Base-by-base conservation (phyloP, 2,113 vertebrate genomes). In the Psilopsiagon aymara region DNA sequence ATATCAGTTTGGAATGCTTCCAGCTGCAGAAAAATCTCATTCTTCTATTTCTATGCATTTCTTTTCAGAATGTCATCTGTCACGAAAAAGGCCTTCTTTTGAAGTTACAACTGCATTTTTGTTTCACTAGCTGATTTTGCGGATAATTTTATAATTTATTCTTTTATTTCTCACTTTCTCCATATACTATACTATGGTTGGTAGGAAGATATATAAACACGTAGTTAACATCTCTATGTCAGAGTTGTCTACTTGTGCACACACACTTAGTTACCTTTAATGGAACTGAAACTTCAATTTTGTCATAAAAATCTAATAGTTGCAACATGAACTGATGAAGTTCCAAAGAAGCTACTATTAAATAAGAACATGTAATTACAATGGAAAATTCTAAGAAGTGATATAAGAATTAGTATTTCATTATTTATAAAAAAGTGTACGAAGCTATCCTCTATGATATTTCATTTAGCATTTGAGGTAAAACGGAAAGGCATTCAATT, bases 1-100 rank as follows among this genome's bases (percentile, higher is more conserved):
- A 96, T 96, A 95, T 92, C 96, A 91, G 85, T 95, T 85, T 95
- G 95, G 86, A 95, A 93, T 49, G 23, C 15, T 95, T 93, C 88
- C 90, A 97, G 52, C 52, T 53, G 39, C 60, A 96, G 52, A 96
- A 96, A 95, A 94, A 85, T 31, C 39, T 96, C 51, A 53, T 92
- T 86, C 37, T 92, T 85, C 75, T 87, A 47, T 94, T 93, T 92
- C 75, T 93, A 28, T 24, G 29, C 23, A 57, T 75, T 95, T 77
- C 28, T 35, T 94, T 47, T 92, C 93, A 97, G 63, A 94, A 86
- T 75, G 35, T 75, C 94, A 70, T 96, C 88, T 96, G 46, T 35
- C 59, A 81, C 39, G 76, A 92, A 92, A 94, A 24, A 86, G 37
- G 64, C 51, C 52, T 97, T 94, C 51, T 55, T 97, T 94, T 78